Percentiles rank a stretch among this genome's conserved stretches.
Conservation (phyloP, 2,888 invertebrate species). For the Pseudolycoriella hygida region DNA sequence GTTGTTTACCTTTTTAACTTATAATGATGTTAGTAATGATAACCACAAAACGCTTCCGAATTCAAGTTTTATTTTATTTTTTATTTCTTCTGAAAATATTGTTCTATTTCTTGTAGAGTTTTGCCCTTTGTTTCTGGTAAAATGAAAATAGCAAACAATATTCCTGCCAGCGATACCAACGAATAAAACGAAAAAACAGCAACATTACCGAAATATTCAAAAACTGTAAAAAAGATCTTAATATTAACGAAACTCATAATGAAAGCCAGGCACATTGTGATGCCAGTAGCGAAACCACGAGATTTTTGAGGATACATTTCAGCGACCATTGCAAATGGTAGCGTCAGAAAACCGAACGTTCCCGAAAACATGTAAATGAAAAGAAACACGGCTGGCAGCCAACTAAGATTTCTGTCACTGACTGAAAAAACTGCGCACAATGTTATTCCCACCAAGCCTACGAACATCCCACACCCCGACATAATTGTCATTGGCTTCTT, state of each 20-base stretch:
- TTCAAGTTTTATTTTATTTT: no score
- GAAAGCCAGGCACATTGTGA: constrained; percentile 46
- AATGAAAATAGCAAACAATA: constrained; percentile 36
- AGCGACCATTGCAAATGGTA: constrained; percentile 60
- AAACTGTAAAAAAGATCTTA: constrained; percentile 45
- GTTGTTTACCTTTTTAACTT: no score
- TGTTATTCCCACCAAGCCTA: constrained; percentile 39
- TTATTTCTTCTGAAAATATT: constrained; percentile 15
- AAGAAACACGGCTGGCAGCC: constrained; percentile 34
- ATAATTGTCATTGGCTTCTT: constrained; percentile 42
- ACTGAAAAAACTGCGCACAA: constrained; percentile 27
- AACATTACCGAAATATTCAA: constrained; percentile 34
- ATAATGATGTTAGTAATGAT: no score
- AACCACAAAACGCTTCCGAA: no score
- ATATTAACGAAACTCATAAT: constrained; percentile 45
- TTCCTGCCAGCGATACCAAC: constrained; percentile 35
- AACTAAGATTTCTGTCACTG: constrained; percentile 26
- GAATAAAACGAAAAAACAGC: constrained; percentile 8
- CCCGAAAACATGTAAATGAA: constrained; percentile 34
- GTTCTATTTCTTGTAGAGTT: constrained; percentile 49
- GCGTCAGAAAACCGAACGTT: constrained; percentile 36
- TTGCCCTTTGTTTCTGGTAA: constrained; percentile 54
- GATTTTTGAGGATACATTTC: constrained; percentile 47
- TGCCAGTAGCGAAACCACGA: constrained; percentile 46
- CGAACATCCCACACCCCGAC: constrained; percentile 41